Conservation (phyloP, 2,888 invertebrate genomes). For the Eueremaeus valkanovi region DNA sequence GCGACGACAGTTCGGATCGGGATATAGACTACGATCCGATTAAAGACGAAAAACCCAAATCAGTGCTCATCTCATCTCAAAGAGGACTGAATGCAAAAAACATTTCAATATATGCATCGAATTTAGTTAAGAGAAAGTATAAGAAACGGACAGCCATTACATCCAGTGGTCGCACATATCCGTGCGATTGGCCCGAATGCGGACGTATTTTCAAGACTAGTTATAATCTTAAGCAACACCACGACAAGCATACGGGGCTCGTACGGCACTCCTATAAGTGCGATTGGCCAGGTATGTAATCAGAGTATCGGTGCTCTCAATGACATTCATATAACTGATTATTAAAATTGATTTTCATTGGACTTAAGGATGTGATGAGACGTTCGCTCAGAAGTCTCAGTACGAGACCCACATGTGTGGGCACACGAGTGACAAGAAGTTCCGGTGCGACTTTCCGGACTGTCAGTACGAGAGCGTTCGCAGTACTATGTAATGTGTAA, state of each 20-base stretch:
- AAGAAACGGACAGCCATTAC: neutral
- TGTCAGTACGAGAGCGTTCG: neutral
- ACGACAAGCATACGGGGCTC: slow-evolving; percentile 1
- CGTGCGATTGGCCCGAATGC: slow-evolving; percentile 20
- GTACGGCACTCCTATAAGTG: no score
- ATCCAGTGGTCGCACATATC: neutral
- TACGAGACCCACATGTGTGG: slow-evolving; percentile 1
- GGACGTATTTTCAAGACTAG: neutral
- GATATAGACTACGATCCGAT: neutral
- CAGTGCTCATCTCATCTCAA: neutral
- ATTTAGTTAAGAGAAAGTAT: slow-evolving; percentile 14
- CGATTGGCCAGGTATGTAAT: neutral
- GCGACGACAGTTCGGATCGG: neutral
- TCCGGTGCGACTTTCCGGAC: neutral
- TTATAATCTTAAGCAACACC: neutral
- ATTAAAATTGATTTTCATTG: neutral
- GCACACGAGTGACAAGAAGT: slow-evolving; percentile 14
- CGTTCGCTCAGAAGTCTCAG: neutral
- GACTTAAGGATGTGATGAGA: neutral
- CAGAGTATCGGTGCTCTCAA: neutral
- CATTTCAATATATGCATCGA: neutral
- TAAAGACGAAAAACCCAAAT: neutral
- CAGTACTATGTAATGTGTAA: neutral
- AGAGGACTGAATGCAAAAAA: neutral
- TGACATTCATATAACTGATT: neutral